Base-by-base conservation (phyloP, 2,888 invertebrate genomes). In the Sinohyriopsis cumingii region DNA sequence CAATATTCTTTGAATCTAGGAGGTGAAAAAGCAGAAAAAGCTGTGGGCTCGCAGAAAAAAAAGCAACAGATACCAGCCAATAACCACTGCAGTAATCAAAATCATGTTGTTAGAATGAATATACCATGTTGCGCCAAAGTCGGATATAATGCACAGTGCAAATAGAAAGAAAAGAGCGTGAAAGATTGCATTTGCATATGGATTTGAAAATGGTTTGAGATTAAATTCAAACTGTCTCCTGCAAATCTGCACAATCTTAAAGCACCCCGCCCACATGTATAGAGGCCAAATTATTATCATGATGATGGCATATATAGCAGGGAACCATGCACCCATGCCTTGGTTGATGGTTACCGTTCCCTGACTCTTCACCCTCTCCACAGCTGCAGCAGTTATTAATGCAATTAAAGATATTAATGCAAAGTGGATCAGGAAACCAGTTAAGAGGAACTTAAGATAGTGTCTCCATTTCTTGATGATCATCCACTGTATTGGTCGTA, bases 11-110 rank as follows among this genome's bases (percentile, higher is more conserved):
- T 83, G 82, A n/a, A 85, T 77, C 82, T 84, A 80, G 59, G 83
- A 83, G 0, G 85, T 84, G 69, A 83, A 82, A 67, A 84, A 84
- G 59, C 83, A 80, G 68, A 85, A 84, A 57, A 76, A 79, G 61
- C 78, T 73, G 64, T 76, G 70, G 1, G 82, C 81, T 55, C 83
- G 65, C 5, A 83, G 71, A 70, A 84, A 84, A 68, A 85, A 85
- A 9, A 82, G 75, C 5, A 68, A 66, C 69, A 85, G 84, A 82
- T 81, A 83, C 83, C 83, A 83, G 4, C 85, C 85, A 5, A 79
- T 71, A 1, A 85, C 75, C 7, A 84, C 69, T 1, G 83, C 78
- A 33, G 82, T 63, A 18, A 82, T 78, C 4, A 83, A 73, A 20
- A 78, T 72, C 64, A 78, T 75, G 71, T 82, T 74, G 28, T 77